Evolutionary conservation across 2,888 invertebrate genomes (phyloP).

Genomic region (Sceliomorpha sp.): DNA sequence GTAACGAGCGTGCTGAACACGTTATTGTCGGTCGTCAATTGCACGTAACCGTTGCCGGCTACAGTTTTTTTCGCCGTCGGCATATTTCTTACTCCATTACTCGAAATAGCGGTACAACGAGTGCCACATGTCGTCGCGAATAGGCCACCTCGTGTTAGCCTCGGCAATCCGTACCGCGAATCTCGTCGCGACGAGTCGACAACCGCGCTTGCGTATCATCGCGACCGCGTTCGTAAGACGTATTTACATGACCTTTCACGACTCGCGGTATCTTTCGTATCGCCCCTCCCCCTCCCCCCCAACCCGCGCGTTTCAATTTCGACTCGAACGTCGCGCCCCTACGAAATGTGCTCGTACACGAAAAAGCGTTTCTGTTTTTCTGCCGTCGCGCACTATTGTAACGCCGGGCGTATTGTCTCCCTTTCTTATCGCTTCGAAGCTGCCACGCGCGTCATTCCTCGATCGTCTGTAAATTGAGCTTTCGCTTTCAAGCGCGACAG

Average conservation of each 20-base stretch:
- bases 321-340: slow-evolving; percentile 26
- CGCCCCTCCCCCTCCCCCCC: slow-evolving; percentile 18
- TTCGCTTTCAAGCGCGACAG: too few relatives aligned
- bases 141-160: slow-evolving; percentile 51
- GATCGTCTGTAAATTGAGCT: too few relatives aligned
- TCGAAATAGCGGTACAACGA: slow-evolving; percentile 54
- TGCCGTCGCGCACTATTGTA: too few relatives aligned
- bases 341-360: too few relatives aligned
- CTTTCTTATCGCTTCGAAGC: too few relatives aligned
- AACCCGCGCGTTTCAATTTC: slow-evolving; percentile 42
- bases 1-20: too few relatives aligned
- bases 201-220: slow-evolving; percentile 50
- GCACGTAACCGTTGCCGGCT: too few relatives aligned
- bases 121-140: slow-evolving; percentile 56
- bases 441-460: too few relatives aligned
- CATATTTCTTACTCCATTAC: slow-evolving; percentile 41
- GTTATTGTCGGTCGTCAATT: too few relatives aligned
- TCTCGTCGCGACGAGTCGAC: slow-evolving; percentile 50
- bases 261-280: slow-evolving; percentile 38
- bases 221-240: slow-evolving; percentile 33
- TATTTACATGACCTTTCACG: slow-evolving; percentile 55
- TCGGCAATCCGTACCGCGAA: slow-evolving; percentile 45
- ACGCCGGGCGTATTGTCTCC: too few relatives aligned
- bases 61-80: slow-evolving; percentile 19
- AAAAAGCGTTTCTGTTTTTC: too few relatives aligned